These are phyloP conservation scores for Adrianichthys oophorus DNA, from an alignment of 2,797 vertebrate species.

Conservation along the genomic window DNA sequence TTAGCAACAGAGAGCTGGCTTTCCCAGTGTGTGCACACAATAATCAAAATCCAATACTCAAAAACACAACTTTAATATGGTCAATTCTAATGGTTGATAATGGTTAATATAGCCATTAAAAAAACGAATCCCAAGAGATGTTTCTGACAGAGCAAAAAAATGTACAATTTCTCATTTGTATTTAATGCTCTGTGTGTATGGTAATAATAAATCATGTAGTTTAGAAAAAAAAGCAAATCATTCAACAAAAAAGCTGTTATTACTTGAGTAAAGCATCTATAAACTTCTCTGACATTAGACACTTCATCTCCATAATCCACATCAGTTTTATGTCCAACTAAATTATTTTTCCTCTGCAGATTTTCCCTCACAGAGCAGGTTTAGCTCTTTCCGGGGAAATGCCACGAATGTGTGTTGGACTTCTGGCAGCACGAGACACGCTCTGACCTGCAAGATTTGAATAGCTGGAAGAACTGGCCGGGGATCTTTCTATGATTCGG, in stretches of 20 bases:
- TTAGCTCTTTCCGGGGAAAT: neutral
- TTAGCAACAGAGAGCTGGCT: conserved; percentile 19
- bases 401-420: neutral
- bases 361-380: neutral
- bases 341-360: conserved; percentile 2
- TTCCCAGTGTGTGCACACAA: conserved; percentile 15
- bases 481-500: conserved; percentile 20
- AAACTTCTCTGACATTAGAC: no score
- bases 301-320: no score
- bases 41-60: conserved; percentile 10
- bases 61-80: conserved; percentile 3
- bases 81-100: no score
- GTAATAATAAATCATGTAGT: no score
- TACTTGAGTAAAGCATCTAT: no score
- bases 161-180: no score
- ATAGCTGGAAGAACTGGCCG: conserved; percentile 21
- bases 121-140: no score
- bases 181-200: no score
- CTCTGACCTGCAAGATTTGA: conserved; percentile 30
- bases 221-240: no score
- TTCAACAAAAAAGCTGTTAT: no score
- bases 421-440: conserved; percentile 27
- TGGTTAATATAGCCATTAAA: no score
- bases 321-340: neutral
- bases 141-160: no score